A percentile compares a stretch with the other conserved stretches of the same genome.
Conservation (phyloP, 2,797 vertebrate genomes). For the Pogoniulus pusillus region DNA sequence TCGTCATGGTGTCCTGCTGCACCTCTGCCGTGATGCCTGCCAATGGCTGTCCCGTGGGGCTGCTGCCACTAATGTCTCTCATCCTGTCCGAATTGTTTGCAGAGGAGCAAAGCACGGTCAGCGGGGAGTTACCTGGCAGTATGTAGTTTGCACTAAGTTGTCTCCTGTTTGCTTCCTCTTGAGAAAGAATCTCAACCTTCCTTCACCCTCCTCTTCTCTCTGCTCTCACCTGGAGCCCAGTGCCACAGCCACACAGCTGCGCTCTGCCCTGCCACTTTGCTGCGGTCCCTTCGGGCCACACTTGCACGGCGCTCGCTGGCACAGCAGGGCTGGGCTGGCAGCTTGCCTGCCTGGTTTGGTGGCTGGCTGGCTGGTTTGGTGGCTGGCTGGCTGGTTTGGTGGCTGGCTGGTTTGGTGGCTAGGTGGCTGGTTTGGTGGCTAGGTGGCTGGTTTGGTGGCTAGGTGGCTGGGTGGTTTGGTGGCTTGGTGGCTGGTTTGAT, state of each 20-base stretch:
- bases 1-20: conserved; percentile 55
- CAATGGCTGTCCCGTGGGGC: conserved; percentile 81
- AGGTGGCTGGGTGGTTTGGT: too few species aligned
- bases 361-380: too few species aligned
- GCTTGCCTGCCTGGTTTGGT: too few species aligned
- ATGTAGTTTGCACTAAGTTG: conserved; percentile 78
- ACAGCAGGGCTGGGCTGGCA: not conserved
- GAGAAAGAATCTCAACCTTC: conserved; percentile 4
- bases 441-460: too few species aligned
- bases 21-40: conserved; percentile 72
- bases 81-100: conserved; percentile 75
- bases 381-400: too few species aligned
- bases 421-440: too few species aligned
- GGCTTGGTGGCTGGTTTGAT: too few species aligned
- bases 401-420: too few species aligned
- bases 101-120: conserved; percentile 84
- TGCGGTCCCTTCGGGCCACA: not conserved
- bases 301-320: not conserved
- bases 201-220: not conserved
- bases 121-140: conserved; percentile 84
- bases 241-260: not conserved
- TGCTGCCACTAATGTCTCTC: conserved; percentile 85
- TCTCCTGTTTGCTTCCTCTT: conserved; percentile 4
- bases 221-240: not conserved
- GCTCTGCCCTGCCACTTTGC: not conserved